Evolutionary conservation across 2,888 invertebrate species (phyloP).

Genomic region (Sinotaia quadrata): DNA sequence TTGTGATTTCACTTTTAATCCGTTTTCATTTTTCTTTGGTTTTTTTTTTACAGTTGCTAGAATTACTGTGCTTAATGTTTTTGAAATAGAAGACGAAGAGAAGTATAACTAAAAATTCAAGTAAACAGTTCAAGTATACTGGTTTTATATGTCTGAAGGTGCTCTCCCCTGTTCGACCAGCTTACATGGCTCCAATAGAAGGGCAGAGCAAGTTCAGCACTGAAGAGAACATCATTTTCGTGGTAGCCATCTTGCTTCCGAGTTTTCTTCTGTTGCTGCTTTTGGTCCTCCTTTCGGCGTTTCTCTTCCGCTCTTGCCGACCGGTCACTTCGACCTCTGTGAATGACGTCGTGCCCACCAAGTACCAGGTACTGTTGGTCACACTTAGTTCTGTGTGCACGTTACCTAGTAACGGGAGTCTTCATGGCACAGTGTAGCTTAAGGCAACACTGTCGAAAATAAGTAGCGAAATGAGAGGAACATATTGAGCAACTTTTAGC

Average conservation of each 20-base stretch:
- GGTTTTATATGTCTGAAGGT: neutral
- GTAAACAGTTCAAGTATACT: too few relatives aligned
- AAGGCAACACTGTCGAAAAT: too few relatives aligned
- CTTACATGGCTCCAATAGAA: neutral
- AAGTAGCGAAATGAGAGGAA: too few relatives aligned
- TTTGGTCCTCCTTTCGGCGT: neutral
- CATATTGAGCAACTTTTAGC: too few relatives aligned
- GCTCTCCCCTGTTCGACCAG: slow-evolving; percentile 6
- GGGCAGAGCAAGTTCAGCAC: neutral
- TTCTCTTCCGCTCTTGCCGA: neutral
- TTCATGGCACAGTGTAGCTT: too few relatives aligned
- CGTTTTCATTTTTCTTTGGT: neutral
- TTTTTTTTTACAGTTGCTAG: too few relatives aligned
- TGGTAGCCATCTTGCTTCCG: slow-evolving; percentile 18
- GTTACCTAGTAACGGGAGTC: too few relatives aligned
- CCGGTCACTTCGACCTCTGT: neutral
- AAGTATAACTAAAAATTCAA: too few relatives aligned
- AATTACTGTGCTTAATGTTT: too few relatives aligned
- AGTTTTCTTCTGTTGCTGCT: slow-evolving; percentile 21
- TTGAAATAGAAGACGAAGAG: too few relatives aligned
- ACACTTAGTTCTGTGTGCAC: too few relatives aligned
- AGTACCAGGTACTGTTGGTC: neutral
- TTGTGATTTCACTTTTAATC: neutral
- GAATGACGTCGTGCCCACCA: slow-evolving; percentile 4
- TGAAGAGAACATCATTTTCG: neutral